Base-by-base conservation (phyloP, 2,888 invertebrate species). In the Idaea aversata region DNA sequence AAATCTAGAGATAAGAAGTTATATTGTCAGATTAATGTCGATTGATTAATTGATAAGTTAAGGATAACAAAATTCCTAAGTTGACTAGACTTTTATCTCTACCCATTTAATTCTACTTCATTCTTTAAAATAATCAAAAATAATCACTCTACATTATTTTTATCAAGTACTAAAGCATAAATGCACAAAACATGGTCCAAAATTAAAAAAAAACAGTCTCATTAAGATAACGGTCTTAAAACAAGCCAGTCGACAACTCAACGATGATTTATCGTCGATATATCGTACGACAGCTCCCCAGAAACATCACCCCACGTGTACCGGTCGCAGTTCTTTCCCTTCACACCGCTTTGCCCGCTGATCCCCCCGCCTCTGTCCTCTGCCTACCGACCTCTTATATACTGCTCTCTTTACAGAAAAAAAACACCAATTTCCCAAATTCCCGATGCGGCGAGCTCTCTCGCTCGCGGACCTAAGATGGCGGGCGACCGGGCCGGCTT, bases 351-450 rank as follows among this genome's bases (percentile, higher is more conserved):
- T 87, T 88, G 88, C 86, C 88, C 87, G 87, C 78, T 79, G 77
- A 68, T 77, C 75, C 77, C 82, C 76, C 77, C 78, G 73, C 73
- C 83, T 80, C 86, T 85, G 87, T 87, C 87, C 88, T 86, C 88
- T 87, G 87, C 88, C 90, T 87, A 88, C 90, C 90, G 87, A 88
- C 90, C 91, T 91, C 90, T 90, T 91, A 90, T 91, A 91, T 90
- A 93, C 90, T 91, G 91, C 91, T 91, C 91, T 91, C 91, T 93
- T 91, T 90, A 91, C 88, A 91, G 90, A 89, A 92, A 88, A 91
- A 87, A 92, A 91, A 90, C 90, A 91, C 90, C 90, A 91, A 91
- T 91, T 92, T 91, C 91, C 91, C 90, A 92, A 91, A 91, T 90
- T 89, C 91, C 90, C 91, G 87, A 84, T 87, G 88, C 88, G 88